These are phyloP conservation scores for Calycopis cecrops DNA, from an alignment of 1,140 invertebrate genomes.

Conservation along the genomic window DNA sequence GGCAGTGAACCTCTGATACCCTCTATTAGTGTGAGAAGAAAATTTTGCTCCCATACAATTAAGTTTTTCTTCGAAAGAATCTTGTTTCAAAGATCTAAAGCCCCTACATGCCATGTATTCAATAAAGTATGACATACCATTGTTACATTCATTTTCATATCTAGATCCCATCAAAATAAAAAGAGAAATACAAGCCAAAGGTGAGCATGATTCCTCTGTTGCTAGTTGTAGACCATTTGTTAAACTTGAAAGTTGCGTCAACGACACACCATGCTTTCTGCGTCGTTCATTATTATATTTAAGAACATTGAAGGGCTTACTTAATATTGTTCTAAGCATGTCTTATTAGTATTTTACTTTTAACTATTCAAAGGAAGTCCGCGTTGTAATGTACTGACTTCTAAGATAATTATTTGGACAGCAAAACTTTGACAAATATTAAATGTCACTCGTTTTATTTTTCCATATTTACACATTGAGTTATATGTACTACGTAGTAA, in stretches of 20 bases:
- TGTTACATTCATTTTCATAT: slow-evolving; percentile 81
- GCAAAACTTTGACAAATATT: too few relatives aligned
- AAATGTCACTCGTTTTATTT: too few relatives aligned
- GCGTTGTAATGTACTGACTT: too few relatives aligned
- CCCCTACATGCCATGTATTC: slow-evolving; percentile 90
- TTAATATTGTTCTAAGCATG: too few relatives aligned
- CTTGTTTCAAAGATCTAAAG: slow-evolving; percentile 78
- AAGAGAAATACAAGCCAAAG: slow-evolving; percentile 79
- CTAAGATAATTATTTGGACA: too few relatives aligned
- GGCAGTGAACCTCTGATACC: slow-evolving; percentile 87
- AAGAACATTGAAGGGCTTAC: too few relatives aligned
- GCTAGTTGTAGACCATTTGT: slow-evolving; percentile 42
- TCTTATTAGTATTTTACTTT: too few relatives aligned
- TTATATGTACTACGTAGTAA: too few relatives aligned
- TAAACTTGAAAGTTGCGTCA: slow-evolving; percentile 6
- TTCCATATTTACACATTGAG: too few relatives aligned
- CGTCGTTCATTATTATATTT: too few relatives aligned
- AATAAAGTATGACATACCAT: slow-evolving; percentile 86
- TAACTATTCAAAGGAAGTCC: too few relatives aligned
- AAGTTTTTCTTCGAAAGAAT: slow-evolving; percentile 80
- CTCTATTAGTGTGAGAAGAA: slow-evolving; percentile 84
- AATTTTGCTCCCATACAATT: slow-evolving; percentile 84
- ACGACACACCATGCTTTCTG: too few relatives aligned
- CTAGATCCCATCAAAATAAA: slow-evolving; percentile 86
- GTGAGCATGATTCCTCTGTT: slow-evolving; percentile 33